These are phyloP conservation scores for Indicator indicator DNA, from an alignment of 2,113 vertebrate species.

Conservation along the genomic window DNA sequence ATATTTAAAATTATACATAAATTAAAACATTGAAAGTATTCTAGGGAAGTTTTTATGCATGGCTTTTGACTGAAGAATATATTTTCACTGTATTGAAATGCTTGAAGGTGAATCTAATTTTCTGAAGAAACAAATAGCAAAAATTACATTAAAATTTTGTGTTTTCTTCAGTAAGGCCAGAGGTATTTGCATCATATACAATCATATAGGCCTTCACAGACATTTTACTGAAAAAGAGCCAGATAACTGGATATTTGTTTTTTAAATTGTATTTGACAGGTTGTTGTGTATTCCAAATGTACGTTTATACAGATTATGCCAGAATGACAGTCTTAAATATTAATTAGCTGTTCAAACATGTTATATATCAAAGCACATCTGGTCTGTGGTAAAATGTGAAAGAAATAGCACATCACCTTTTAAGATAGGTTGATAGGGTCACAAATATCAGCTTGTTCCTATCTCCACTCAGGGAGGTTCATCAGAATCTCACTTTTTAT, in stretches of 20 bases:
- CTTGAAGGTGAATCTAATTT: not conserved
- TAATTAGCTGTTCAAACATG: constrained; percentile 42
- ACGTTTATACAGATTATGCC: not conserved
- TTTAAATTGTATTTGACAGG: not conserved
- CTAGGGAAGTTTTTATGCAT: not conserved
- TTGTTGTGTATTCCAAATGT: not conserved
- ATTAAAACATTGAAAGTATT: not conserved
- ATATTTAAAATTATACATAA: not conserved
- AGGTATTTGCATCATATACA: not conserved
- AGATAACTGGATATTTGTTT: not conserved
- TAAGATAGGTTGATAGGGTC: constrained; percentile 38
- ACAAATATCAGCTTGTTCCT: constrained; percentile 24
- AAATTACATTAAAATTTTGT: not conserved
- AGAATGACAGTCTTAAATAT: constrained; percentile 54
- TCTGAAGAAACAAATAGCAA: not conserved
- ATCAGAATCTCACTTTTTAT: constrained; percentile 8
- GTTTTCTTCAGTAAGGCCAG: not conserved
- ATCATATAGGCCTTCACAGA: not conserved
- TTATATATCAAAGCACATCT: constrained; percentile 56
- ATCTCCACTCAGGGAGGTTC: not conserved
- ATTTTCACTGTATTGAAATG: not conserved
- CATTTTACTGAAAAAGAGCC: not conserved
- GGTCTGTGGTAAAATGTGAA: constrained; percentile 45
- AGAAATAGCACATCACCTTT: constrained; percentile 37
- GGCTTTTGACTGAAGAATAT: not conserved